These are phyloP conservation scores for Coregonus suidteri DNA, from an alignment of 2,797 vertebrate genomes.

Conservation along the genomic window DNA sequence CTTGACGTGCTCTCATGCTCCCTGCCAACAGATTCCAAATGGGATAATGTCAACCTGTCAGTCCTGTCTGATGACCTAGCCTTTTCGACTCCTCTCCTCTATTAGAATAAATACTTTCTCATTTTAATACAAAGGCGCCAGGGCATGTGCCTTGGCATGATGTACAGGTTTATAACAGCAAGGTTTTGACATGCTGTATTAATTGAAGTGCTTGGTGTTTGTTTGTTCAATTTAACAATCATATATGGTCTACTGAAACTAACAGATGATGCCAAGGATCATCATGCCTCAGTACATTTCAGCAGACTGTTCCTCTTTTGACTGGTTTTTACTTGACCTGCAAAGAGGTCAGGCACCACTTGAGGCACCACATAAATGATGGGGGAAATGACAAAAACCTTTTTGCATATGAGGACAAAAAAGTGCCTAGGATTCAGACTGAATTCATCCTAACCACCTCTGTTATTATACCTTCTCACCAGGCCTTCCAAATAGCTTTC, in stretches of 20 bases:
- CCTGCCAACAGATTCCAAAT: constrained; percentile 28
- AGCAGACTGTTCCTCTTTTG: not conserved
- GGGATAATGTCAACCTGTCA: constrained; percentile 34
- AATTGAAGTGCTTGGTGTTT: not conserved
- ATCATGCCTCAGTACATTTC: not conserved
- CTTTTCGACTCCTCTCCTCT: constrained; percentile 6
- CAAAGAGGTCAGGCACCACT: not conserved
- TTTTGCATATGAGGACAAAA: not conserved
- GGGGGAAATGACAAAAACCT: not conserved
- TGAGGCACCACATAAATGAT: not conserved
- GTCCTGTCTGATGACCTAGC: constrained; percentile 17
- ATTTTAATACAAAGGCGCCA: not conserved
- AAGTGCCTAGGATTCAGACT: not conserved
- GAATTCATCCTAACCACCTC: not conserved
- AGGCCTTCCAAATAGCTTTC: not conserved
- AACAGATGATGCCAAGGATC: not conserved
- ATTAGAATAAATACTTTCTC: not conserved
- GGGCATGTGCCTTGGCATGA: not conserved
- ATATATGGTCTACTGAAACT: not conserved
- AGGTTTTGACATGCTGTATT: not conserved
- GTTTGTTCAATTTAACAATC: not conserved
- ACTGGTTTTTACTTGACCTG: not conserved
- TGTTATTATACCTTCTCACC: not conserved
- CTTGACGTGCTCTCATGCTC: constrained; percentile 28
- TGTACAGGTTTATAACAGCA: not conserved